A percentile compares a stretch with the other conserved stretches of the same genome.
These are phyloP conservation scores for Xestoiulus laeticollis DNA, from an alignment of 2,888 invertebrate species.

Conservation along the genomic window DNA sequence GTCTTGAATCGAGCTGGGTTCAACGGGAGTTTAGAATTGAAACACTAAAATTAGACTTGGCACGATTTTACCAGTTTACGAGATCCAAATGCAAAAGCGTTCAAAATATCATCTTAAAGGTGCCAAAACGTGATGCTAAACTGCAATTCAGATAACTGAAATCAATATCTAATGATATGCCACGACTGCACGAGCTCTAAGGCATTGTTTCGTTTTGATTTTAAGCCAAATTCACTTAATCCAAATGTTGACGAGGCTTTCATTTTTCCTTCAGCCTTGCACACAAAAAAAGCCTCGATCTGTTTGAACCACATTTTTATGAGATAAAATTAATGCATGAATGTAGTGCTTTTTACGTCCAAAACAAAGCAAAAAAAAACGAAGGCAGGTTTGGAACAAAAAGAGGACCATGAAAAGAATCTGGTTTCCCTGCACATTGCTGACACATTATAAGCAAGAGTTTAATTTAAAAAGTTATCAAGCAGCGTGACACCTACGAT, in stretches of 20 bases:
- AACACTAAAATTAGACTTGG: background rate
- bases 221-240: background rate
- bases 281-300: background rate
- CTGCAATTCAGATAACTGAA: background rate
- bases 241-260: background rate
- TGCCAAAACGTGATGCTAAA: background rate
- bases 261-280: background rate
- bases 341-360: background rate
- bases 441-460: background rate
- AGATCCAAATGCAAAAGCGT: background rate
- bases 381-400: background rate
- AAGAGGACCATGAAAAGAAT: slow-evolving; percentile 20
- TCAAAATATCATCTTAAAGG: background rate
- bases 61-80: background rate
- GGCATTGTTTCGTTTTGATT: background rate
- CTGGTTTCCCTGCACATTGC: slow-evolving; percentile 12
- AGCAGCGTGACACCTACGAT: background rate
- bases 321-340: background rate
- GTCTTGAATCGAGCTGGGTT: background rate
- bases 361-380: background rate
- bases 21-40: background rate
- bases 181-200: background rate
- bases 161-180: background rate
- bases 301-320: background rate
- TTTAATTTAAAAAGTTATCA: slow-evolving; percentile 11